These are phyloP conservation scores for Colletes gigas DNA, from an alignment of 1,140 invertebrate species.

Conservation along the genomic window DNA sequence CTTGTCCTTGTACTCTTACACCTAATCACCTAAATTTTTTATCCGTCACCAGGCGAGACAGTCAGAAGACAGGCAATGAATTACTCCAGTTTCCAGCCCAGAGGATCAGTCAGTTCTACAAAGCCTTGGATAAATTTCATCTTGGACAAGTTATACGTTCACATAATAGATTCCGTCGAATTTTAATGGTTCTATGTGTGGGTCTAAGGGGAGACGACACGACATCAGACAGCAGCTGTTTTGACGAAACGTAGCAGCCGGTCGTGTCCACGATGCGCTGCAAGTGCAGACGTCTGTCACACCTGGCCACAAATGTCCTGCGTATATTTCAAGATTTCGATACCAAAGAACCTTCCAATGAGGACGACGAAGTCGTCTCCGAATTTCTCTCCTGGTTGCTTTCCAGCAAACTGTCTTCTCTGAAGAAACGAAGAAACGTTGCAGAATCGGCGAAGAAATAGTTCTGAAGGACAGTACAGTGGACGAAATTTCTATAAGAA, in stretches of 20 bases:
- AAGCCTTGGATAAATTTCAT: not conserved
- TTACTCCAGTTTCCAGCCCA: too few species aligned
- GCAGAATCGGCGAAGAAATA: not conserved
- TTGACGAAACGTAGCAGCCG: constrained; percentile 45
- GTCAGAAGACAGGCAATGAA: too few species aligned
- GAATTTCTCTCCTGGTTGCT: too few species aligned
- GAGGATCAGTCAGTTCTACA: too few species aligned
- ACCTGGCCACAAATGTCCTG: constrained; percentile 47
- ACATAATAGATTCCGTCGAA: constrained; percentile 25
- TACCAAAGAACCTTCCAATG: not conserved
- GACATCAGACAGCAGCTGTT: constrained; percentile 52
- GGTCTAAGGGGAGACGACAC: not conserved
- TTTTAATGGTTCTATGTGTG: constrained; percentile 31
- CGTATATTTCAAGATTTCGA: not conserved
- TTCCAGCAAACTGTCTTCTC: not conserved
- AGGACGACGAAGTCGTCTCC: too few species aligned
- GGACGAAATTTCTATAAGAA: too few species aligned
- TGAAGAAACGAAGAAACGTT: not conserved
- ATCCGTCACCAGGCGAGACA: too few species aligned
- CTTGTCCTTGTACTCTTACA: too few species aligned
- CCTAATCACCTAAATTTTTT: too few species aligned
- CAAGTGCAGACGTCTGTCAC: constrained; percentile 44
- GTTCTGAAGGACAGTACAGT: too few species aligned
- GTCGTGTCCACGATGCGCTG: constrained; percentile 25
- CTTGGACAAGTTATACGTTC: not conserved